Conservation (phyloP, 2,888 invertebrate genomes). For the Campoletis raptor region DNA sequence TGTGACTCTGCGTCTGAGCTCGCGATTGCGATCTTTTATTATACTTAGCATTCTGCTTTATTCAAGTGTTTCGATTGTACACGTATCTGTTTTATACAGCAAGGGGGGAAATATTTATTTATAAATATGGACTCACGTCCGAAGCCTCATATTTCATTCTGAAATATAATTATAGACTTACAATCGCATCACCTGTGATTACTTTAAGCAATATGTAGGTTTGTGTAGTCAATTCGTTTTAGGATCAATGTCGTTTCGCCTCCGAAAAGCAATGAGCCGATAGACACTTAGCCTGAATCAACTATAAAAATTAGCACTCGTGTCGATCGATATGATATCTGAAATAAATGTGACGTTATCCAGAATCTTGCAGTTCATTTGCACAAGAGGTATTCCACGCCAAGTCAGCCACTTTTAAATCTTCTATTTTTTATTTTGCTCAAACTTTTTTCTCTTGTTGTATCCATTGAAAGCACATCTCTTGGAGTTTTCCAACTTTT, state of each 20-base stretch:
- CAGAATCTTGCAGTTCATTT: background rate
- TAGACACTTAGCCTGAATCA: background rate
- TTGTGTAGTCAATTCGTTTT: background rate
- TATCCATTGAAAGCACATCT: too few relatives aligned
- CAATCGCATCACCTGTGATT: background rate
- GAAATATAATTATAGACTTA: background rate
- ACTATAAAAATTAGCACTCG: background rate
- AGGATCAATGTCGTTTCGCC: background rate
- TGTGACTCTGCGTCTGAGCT: background rate
- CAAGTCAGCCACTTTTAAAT: too few relatives aligned
- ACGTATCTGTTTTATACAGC: background rate
- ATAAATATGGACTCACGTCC: background rate
- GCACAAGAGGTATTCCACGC: background rate
- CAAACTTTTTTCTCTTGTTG: too few relatives aligned
- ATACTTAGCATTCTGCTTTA: background rate
- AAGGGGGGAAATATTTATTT: background rate
- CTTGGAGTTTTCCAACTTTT: too few relatives aligned
- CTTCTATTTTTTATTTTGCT: too few relatives aligned
- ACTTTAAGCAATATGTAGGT: background rate
- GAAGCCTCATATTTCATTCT: background rate
- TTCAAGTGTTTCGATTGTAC: background rate
- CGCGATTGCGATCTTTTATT: background rate
- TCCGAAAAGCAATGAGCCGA: background rate
- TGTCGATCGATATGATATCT: background rate
- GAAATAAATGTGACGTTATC: background rate